Percentiles rank a stretch among this genome's conserved stretches.
Conservation (phyloP, 2,113 vertebrate genomes). For the Lamprotornis superbus region DNA sequence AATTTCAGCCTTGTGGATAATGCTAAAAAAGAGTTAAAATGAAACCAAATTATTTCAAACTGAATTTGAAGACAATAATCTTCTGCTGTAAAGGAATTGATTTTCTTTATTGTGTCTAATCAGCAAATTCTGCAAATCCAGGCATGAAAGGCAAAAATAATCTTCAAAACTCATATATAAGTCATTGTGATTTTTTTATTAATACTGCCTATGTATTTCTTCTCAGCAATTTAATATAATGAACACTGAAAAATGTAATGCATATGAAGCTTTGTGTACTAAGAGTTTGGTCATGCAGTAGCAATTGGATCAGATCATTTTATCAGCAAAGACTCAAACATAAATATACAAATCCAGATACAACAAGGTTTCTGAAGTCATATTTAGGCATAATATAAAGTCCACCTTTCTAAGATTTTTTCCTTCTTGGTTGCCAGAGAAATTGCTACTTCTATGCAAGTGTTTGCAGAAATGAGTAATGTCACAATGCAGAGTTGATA, state of each 20-base stretch:
- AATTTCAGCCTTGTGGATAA: neutral
- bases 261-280: accelerated
- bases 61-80: neutral
- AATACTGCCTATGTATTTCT: neutral
- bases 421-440: neutral
- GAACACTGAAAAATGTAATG: neutral
- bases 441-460: neutral
- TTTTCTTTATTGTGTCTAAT: neutral
- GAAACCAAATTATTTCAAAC: neutral
- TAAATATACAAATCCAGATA: neutral
- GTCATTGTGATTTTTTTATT: neutral
- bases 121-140: neutral
- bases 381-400: neutral
- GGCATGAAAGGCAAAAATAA: neutral
- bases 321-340: neutral
- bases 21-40: neutral
- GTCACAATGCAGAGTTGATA: neutral
- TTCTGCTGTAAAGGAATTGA: neutral
- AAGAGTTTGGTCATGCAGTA: neutral
- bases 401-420: neutral
- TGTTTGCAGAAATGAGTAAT: neutral
- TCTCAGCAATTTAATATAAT: neutral
- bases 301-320: neutral
- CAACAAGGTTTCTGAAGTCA: neutral
- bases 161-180: neutral